Evolutionary conservation across 2,797 vertebrate species (phyloP).

Genomic region (Aselliscus stoliczkanus): DNA sequence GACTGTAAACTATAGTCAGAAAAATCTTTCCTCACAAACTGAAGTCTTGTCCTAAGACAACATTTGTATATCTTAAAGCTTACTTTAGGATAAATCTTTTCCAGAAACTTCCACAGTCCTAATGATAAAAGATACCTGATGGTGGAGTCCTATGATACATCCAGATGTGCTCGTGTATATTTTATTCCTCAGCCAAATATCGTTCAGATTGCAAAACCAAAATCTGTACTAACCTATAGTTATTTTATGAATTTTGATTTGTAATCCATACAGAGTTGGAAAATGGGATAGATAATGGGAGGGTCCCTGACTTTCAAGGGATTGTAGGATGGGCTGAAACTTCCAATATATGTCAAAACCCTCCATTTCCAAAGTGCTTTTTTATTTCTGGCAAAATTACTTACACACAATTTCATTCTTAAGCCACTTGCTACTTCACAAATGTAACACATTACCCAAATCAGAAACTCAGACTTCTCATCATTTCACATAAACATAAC

Average conservation of each 20-base stretch:
- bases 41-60: background rate
- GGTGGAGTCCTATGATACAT: background rate
- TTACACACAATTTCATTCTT: background rate
- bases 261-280: background rate
- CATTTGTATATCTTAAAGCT: background rate
- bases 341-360: background rate
- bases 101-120: background rate
- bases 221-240: background rate
- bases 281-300: background rate
- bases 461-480: background rate
- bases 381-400: background rate
- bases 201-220: background rate
- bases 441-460: background rate
- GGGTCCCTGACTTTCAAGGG: background rate
- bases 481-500: background rate
- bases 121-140: background rate
- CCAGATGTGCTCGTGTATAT: background rate
- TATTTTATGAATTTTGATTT: background rate
- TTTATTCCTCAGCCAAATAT: background rate
- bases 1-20: background rate
- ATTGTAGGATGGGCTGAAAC: background rate
- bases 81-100: background rate
- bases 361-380: background rate
- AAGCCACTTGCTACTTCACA: background rate
- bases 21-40: background rate